Percentiles rank a stretch among this genome's conserved stretches.
These are phyloP conservation scores for Scomber colias DNA, from an alignment of 2,113 vertebrate species.

Conservation along the genomic window DNA sequence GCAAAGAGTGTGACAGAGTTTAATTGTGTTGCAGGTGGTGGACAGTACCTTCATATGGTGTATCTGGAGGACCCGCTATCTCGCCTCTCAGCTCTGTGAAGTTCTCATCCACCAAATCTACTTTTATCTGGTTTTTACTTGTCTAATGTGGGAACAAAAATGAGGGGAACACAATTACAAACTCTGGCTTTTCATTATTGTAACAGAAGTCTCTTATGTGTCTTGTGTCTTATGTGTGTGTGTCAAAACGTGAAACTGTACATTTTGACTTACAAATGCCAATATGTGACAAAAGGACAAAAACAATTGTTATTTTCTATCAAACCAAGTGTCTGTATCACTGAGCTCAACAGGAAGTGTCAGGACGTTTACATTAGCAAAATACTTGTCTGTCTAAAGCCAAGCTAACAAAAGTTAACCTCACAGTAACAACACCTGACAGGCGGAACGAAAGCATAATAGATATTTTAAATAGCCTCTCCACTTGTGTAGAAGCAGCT, in stretches of 20 bases:
- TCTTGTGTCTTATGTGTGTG: not conserved
- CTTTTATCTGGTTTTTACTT: constrained; percentile 99
- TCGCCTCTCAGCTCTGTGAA: constrained; percentile 99
- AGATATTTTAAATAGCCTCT: not conserved
- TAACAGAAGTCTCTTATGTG: not conserved
- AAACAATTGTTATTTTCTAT: not conserved
- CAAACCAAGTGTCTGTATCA: not conserved
- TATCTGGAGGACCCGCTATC: constrained; percentile 99
- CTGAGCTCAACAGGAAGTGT: not conserved
- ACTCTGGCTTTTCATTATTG: not conserved
- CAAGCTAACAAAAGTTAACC: constrained; percentile 40
- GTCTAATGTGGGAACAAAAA: constrained; percentile 88
- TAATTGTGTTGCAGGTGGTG: not conserved
- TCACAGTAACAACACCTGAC: not conserved
- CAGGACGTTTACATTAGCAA: constrained; percentile 27
- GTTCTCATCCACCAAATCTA: constrained; percentile 99
- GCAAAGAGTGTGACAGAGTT: too few species aligned
- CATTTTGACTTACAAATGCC: not conserved
- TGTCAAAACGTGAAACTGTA: not conserved
- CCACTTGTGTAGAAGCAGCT: not conserved
- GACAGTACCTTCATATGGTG: constrained; percentile 95
- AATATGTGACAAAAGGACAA: not conserved
- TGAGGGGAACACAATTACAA: constrained; percentile 40
- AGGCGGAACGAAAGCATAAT: not conserved
- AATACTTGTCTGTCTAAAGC: not conserved